A percentile compares a stretch with the other conserved stretches of the same genome.
phyloP scores from a whole-genome alignment of 1,140 invertebrate genomes.

The Tetranychus urticae region DNA sequence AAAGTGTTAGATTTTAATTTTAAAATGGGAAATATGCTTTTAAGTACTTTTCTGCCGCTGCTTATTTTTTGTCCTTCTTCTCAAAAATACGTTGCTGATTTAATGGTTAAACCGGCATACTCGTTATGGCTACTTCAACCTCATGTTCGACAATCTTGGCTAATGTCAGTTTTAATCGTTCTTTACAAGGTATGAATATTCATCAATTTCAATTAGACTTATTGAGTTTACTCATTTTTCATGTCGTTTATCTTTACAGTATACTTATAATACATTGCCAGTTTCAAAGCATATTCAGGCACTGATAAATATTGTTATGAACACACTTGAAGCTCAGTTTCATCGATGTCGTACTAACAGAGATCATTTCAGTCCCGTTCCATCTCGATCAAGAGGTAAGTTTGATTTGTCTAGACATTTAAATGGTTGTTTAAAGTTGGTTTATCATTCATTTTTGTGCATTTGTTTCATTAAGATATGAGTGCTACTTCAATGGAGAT shows the following conservation, averaged over 20 bases:
- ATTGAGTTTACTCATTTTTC: neutral
- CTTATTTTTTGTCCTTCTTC: conserved; percentile 69
- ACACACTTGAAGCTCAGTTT: conserved; percentile 70
- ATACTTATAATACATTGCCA: conserved; percentile 63
- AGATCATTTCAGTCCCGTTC: conserved; percentile 34
- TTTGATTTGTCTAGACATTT: conserved; percentile 5
- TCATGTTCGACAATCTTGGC: conserved; percentile 63
- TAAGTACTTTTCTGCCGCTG: conserved; percentile 57
- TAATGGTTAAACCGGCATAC: conserved; percentile 33
- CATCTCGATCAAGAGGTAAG: conserved; percentile 42
- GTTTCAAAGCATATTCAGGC: conserved; percentile 50
- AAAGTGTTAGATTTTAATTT: conserved; percentile 65
- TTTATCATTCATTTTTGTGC: neutral
- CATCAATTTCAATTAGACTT: neutral
- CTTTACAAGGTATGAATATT: conserved; percentile 59
- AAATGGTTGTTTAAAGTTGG: neutral
- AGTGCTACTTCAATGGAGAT: conserved; percentile 19
- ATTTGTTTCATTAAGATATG: neutral
- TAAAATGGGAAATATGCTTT: conserved; percentile 56
- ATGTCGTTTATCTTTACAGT: conserved; percentile 31
- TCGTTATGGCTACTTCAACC: conserved; percentile 67
- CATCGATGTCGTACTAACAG: conserved; percentile 58
- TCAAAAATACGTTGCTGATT: conserved; percentile 24
- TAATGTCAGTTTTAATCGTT: conserved; percentile 73
- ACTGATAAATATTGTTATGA: conserved; percentile 70